phyloP scores from a whole-genome alignment of 2,113 vertebrate genomes.

The Halichoeres trimaculatus region DNA sequence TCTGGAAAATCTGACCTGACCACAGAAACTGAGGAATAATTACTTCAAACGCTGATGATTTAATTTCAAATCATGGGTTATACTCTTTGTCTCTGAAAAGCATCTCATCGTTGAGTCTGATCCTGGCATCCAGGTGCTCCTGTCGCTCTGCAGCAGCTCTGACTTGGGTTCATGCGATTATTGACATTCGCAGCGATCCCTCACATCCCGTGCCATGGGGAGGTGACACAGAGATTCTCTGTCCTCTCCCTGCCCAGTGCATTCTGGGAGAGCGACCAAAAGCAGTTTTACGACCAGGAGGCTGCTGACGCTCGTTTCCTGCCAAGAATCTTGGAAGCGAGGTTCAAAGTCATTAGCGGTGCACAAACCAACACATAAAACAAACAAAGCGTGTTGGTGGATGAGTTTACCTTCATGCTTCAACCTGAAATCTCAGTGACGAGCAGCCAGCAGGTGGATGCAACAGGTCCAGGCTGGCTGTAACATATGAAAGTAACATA shows the following conservation, averaged over 20 bases:
- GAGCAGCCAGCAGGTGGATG: constrained; percentile 8
- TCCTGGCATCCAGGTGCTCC: constrained; percentile 16
- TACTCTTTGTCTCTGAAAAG: no score
- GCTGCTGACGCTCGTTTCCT: constrained; percentile 71
- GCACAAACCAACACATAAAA: constrained; percentile 29
- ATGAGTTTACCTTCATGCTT: background rate
- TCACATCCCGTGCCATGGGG: constrained; percentile 64
- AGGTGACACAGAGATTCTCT: constrained; percentile 75
- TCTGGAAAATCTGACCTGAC: no score
- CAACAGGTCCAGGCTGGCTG: background rate
- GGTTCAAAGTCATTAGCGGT: constrained; percentile 66
- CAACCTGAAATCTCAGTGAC: background rate
- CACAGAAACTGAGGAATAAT: no score
- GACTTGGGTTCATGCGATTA: constrained; percentile 48
- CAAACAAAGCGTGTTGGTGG: background rate
- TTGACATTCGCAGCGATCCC: constrained; percentile 69
- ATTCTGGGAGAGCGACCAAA: constrained; percentile 71
- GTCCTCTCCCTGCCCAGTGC: constrained; percentile 62
- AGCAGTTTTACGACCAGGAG: constrained; percentile 69
- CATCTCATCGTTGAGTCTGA: background rate
- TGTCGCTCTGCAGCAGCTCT: constrained; percentile 38
- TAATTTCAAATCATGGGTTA: no score
- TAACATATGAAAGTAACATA: no score
- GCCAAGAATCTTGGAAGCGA: constrained; percentile 60
- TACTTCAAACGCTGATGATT: no score